These are phyloP conservation scores for Sphecodes monilicornis DNA, from an alignment of 2,888 invertebrate species.

Conservation along the genomic window DNA sequence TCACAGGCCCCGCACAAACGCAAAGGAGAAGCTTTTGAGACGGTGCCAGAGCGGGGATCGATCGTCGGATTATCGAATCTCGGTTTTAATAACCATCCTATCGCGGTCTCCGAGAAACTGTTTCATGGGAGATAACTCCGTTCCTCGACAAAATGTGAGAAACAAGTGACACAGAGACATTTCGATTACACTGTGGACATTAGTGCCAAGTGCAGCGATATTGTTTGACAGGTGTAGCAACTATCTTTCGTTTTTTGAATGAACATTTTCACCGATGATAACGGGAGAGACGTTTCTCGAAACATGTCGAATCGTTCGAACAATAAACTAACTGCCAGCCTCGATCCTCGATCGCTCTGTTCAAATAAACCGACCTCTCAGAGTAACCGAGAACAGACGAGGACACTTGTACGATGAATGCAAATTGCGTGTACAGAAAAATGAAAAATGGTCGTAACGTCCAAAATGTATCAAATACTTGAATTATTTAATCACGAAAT, in stretches of 20 bases:
- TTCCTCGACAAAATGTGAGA: neutral
- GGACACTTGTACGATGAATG: neutral
- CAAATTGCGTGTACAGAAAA: neutral
- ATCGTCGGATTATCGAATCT: slow-evolving; percentile 38
- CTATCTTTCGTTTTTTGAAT: neutral
- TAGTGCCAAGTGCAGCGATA: slow-evolving; percentile 21
- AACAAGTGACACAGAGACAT: neutral
- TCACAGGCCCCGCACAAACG: neutral
- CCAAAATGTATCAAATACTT: neutral
- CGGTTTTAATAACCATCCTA: neutral
- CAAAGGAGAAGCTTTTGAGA: neutral
- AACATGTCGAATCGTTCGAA: neutral
- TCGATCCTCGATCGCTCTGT: neutral
- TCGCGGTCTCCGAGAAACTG: slow-evolving; percentile 5
- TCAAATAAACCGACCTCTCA: neutral
- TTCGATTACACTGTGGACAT: neutral
- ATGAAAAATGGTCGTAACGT: neutral
- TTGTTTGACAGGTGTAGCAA: slow-evolving; percentile 3
- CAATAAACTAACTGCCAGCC: slow-evolving; percentile 2
- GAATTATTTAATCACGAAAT: neutral
- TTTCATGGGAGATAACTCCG: neutral
- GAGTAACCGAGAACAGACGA: neutral
- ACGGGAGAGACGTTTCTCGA: neutral
- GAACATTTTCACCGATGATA: neutral
- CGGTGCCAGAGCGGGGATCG: neutral